Evolutionary conservation across 23 tunicate species (phyloP).

Genomic region (Trididemnum nubilum): DNA sequence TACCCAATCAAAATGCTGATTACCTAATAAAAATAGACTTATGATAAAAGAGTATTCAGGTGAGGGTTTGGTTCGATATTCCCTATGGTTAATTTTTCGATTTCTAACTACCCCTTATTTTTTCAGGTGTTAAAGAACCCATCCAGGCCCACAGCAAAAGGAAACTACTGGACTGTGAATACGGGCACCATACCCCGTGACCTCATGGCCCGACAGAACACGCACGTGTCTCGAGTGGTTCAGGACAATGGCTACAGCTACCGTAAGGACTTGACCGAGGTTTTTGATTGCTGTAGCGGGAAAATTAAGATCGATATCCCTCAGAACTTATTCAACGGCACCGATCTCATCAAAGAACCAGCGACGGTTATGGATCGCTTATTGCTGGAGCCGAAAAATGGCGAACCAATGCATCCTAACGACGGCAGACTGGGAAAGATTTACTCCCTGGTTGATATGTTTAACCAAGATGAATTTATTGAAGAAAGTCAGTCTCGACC

Average conservation of each 20-base stretch:
- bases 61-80: too few relatives aligned
- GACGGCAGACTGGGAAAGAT: conserved; percentile 9
- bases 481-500: conserved; percentile 48
- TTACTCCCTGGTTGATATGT: conserved; percentile 70
- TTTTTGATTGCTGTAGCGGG: conserved; percentile 82
- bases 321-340: conserved; percentile 53
- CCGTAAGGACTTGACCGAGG: conserved; percentile 85
- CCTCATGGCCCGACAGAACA: conserved; percentile 90
- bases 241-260: conserved; percentile 87
- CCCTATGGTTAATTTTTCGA: background rate
- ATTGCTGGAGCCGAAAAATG: conserved; percentile 75
- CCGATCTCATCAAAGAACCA: conserved; percentile 62
- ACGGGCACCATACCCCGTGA: conserved; percentile 81
- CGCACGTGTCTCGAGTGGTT: conserved; percentile 83
- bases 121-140: conserved; percentile 89
- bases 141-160: conserved; percentile 84
- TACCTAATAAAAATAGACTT: too few relatives aligned
- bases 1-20: too few relatives aligned
- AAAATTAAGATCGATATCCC: conserved; percentile 64
- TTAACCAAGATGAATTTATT: conserved; percentile 53
- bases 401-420: conserved; percentile 23
- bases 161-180: conserved; percentile 97
- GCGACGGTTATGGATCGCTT: conserved; percentile 77
- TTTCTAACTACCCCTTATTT: too few relatives aligned
- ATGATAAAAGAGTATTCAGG: too few relatives aligned